Percentiles rank a stretch among this genome's conserved stretches.
Conservation (phyloP, 2,888 invertebrate genomes). For the Parnassius mnemosyne region DNA sequence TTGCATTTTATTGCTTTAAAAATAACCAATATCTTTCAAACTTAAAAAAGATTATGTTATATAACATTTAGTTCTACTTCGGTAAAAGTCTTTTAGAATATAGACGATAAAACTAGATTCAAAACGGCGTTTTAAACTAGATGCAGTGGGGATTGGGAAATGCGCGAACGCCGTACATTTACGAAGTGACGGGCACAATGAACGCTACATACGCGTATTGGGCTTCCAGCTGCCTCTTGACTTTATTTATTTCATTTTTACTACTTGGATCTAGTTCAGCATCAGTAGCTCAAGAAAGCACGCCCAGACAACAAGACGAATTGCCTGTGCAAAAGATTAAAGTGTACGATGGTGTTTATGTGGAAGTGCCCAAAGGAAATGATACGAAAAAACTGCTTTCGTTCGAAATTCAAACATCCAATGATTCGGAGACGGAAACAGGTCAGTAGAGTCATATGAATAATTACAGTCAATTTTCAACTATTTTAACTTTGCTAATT, state of each 20-base stretch:
- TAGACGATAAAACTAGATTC: slow-evolving; percentile 13
- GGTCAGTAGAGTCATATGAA: slow-evolving; percentile 41
- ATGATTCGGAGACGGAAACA: slow-evolving; percentile 44
- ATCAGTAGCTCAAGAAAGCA: slow-evolving; percentile 33
- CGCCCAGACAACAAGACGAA: slow-evolving; percentile 15
- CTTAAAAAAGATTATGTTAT: too few species aligned
- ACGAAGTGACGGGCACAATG: slow-evolving; percentile 57
- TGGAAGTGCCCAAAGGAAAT: slow-evolving; percentile 54
- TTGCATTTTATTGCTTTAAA: too few species aligned
- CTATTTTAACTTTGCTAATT: background rate
- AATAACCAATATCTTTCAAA: too few species aligned
- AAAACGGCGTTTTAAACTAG: slow-evolving; percentile 18
- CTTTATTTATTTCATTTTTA: slow-evolving; percentile 33
- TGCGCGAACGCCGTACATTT: slow-evolving; percentile 40
- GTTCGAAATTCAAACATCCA: slow-evolving; percentile 55
- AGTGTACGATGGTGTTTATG: slow-evolving; percentile 57
- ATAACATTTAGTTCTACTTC: too few species aligned
- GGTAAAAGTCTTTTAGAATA: too few species aligned
- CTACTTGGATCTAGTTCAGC: slow-evolving; percentile 37
- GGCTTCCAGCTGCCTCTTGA: slow-evolving; percentile 30
- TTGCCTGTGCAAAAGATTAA: slow-evolving; percentile 44
- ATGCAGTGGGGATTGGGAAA: slow-evolving; percentile 34
- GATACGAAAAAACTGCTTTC: slow-evolving; percentile 52
- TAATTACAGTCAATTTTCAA: background rate
- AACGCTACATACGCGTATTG: slow-evolving; percentile 47